These are phyloP conservation scores for Chrysolina americana DNA, from an alignment of 2,888 invertebrate species.

Conservation along the genomic window DNA sequence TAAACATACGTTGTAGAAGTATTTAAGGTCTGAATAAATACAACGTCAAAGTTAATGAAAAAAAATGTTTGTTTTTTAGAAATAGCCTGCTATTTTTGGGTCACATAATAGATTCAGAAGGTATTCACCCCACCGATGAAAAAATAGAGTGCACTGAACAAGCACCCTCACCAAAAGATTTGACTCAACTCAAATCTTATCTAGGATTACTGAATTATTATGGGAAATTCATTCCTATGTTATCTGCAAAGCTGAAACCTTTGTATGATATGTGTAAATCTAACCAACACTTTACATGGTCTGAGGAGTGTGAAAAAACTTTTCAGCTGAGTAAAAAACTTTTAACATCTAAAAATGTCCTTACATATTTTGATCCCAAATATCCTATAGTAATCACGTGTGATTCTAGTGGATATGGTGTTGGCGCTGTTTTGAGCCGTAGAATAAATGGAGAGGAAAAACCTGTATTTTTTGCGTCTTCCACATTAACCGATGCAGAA, in stretches of 20 bases:
- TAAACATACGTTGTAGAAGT: neutral
- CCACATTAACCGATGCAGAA: too few species aligned
- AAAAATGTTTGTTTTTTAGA: neutral
- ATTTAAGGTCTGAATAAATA: neutral
- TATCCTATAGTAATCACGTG: too few species aligned
- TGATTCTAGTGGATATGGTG: too few species aligned
- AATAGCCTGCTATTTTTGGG: conserved; percentile 13
- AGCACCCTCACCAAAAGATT: conserved; percentile 29
- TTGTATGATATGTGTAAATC: conserved; percentile 39
- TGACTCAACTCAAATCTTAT: conserved; percentile 42
- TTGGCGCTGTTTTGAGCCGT: too few species aligned
- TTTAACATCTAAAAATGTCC: neutral
- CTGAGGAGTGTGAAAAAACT: neutral
- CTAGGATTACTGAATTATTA: conserved; percentile 46
- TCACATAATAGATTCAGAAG: conserved; percentile 20
- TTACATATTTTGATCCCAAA: neutral
- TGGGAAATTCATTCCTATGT: conserved; percentile 44
- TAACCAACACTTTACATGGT: neutral
- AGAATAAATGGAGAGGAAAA: too few species aligned
- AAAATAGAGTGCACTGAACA: conserved; percentile 32
- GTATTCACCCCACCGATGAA: conserved; percentile 31
- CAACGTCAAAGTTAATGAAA: neutral
- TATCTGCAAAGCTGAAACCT: conserved; percentile 37
- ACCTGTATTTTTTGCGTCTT: too few species aligned
- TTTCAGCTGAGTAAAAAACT: neutral